A percentile compares a stretch with the other conserved stretches of the same genome.
Evolutionary conservation across 2,888 invertebrate genomes (phyloP).

Genomic region (Folsomia candida): DNA sequence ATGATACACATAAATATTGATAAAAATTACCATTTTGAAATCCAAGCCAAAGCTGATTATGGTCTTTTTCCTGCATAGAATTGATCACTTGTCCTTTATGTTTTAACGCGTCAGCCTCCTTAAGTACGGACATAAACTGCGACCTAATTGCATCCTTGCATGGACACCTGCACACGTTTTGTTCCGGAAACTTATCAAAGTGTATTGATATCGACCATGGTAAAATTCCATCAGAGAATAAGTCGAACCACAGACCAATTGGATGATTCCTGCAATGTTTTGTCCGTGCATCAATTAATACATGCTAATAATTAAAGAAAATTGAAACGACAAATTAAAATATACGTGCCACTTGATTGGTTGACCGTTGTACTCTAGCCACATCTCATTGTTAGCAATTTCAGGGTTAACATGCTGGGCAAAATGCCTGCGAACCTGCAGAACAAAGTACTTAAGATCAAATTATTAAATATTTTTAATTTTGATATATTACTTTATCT

Average conservation of each 20-base stretch:
- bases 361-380: conserved; percentile 88
- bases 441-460: too few relatives aligned
- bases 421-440: conserved; percentile 82
- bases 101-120: conserved; percentile 97
- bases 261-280: conserved; percentile 61
- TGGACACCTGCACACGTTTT: conserved; percentile 78
- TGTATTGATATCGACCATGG: conserved; percentile 94
- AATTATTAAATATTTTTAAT: too few relatives aligned
- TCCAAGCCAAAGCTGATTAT: conserved; percentile 92
- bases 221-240: conserved; percentile 68
- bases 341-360: conserved; percentile 74
- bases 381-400: conserved; percentile 82
- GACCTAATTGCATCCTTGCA: conserved; percentile 84
- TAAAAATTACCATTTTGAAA: conserved; percentile 81
- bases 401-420: conserved; percentile 75
- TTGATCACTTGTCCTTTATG: conserved; percentile 86
- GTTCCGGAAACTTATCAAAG: conserved; percentile 91
- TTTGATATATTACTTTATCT: conserved; percentile 70
- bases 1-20: conserved; percentile 3
- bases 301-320: not conserved
- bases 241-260: conserved; percentile 85
- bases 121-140: conserved; percentile 86
- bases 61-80: conserved; percentile 93
- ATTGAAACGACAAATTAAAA: not conserved
- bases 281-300: too few relatives aligned